phyloP scores from a whole-genome alignment of 2,888 invertebrate genomes.

The Cephus sareptanus region DNA sequence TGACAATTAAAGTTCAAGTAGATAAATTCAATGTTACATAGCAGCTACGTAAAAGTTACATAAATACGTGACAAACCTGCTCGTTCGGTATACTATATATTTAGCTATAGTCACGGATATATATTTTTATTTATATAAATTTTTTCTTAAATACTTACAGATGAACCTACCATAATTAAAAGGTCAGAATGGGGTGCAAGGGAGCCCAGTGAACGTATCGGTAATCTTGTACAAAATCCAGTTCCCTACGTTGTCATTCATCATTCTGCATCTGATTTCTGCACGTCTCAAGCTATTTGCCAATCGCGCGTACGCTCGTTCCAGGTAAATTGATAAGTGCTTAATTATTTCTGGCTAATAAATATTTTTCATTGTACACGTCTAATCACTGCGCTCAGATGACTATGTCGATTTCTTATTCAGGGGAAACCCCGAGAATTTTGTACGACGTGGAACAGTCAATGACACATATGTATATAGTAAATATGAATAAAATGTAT shows the following conservation, averaged over 20 bases:
- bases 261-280: constrained; percentile 62
- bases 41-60: too few relatives aligned
- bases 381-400: not conserved
- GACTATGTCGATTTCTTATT: not conserved
- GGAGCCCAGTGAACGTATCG: constrained; percentile 28
- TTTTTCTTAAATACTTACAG: constrained; percentile 22
- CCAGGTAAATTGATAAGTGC: constrained; percentile 48
- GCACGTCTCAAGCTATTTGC: constrained; percentile 59
- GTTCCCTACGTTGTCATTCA: constrained; percentile 63
- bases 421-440: too few relatives aligned
- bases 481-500: too few relatives aligned
- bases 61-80: too few relatives aligned
- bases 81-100: too few relatives aligned
- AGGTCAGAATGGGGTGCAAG: constrained; percentile 65
- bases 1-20: too few relatives aligned
- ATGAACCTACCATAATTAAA: constrained; percentile 54
- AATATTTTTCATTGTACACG: not conserved
- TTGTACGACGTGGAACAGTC: too few relatives aligned
- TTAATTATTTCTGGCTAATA: too few relatives aligned
- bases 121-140: not conserved
- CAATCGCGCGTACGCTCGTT: constrained; percentile 59
- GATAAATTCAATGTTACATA: too few relatives aligned
- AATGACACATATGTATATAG: too few relatives aligned
- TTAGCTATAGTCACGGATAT: too few relatives aligned
- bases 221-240: constrained; percentile 48